Evolutionary conservation across 2,888 invertebrate genomes (phyloP).

Genomic region (Thelaira solivaga): DNA sequence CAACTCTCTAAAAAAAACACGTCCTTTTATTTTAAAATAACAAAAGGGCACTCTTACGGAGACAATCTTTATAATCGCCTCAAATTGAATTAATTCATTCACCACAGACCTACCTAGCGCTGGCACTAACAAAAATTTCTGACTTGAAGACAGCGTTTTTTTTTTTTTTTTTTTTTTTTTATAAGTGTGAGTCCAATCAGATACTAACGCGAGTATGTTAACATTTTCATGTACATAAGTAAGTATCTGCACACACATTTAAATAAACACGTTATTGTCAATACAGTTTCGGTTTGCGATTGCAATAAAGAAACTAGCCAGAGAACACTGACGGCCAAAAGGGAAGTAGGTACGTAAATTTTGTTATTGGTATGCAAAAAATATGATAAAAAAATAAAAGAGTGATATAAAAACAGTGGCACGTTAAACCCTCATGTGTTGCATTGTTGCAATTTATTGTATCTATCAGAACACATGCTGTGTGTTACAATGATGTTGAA

Average conservation of each 20-base stretch:
- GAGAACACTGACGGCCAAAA: slow-evolving; percentile 33
- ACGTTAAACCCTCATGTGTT: slow-evolving; percentile 59
- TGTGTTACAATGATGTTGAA: slow-evolving; percentile 44
- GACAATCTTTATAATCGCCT: too few relatives aligned
- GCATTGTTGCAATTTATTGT: slow-evolving; percentile 57
- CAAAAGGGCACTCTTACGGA: too few relatives aligned
- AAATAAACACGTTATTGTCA: slow-evolving; percentile 43
- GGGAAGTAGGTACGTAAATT: slow-evolving; percentile 24
- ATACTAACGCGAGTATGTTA: background rate
- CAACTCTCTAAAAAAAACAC: too few relatives aligned
- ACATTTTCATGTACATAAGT: background rate
- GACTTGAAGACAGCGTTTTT: background rate
- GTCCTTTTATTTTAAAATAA: too few relatives aligned
- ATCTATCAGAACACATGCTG: slow-evolving; percentile 56
- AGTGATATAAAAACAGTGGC: slow-evolving; percentile 53
- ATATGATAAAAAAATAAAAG: slow-evolving; percentile 1
- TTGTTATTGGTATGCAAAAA: slow-evolving; percentile 22
- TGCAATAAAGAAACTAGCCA: slow-evolving; percentile 6
- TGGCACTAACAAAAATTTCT: too few relatives aligned
- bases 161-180: slow-evolving; percentile 1
- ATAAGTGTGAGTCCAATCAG: slow-evolving; percentile 25
- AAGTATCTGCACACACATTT: too few relatives aligned
- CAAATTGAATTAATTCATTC: too few relatives aligned
- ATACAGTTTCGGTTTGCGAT: slow-evolving; percentile 26
- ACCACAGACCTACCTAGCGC: too few relatives aligned